Conservation (phyloP, 2,888 invertebrate species). For the Mactromeris polynyma region DNA sequence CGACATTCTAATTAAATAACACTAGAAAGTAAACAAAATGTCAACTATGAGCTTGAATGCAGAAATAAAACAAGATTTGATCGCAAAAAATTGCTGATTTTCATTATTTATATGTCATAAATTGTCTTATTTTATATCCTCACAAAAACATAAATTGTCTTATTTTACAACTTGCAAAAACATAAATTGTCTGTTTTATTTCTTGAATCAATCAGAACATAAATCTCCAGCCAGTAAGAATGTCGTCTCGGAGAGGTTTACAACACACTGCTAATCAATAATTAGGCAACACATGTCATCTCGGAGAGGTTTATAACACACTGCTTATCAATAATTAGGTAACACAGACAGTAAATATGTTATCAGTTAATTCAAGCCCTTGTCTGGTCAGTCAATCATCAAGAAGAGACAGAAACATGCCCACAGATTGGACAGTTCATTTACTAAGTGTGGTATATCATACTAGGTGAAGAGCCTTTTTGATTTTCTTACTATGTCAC, state of each 20-base stretch:
- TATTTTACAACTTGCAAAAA: slow-evolving; percentile 1
- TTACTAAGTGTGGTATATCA: too few species aligned
- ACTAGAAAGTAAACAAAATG: background rate
- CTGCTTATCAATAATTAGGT: background rate
- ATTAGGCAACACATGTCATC: background rate
- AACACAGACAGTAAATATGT: background rate
- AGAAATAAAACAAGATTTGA: background rate
- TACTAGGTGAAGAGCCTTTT: too few species aligned
- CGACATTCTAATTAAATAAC: background rate
- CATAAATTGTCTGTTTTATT: background rate
- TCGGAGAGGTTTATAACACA: background rate
- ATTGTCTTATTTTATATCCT: background rate
- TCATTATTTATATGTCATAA: background rate
- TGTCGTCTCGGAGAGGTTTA: background rate
- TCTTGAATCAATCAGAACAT: background rate
- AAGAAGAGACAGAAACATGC: background rate
- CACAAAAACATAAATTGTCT: background rate
- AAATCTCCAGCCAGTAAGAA: background rate
- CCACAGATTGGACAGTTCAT: too few species aligned
- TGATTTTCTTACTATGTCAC: too few species aligned
- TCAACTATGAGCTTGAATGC: background rate
- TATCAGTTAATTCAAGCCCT: background rate
- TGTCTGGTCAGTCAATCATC: background rate
- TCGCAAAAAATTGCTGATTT: background rate
- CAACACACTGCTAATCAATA: background rate